A percentile compares a stretch with the other conserved stretches of the same genome.
phyloP scores from a whole-genome alignment of 2,888 invertebrate species.

The Drosophila austrosaltans region DNA sequence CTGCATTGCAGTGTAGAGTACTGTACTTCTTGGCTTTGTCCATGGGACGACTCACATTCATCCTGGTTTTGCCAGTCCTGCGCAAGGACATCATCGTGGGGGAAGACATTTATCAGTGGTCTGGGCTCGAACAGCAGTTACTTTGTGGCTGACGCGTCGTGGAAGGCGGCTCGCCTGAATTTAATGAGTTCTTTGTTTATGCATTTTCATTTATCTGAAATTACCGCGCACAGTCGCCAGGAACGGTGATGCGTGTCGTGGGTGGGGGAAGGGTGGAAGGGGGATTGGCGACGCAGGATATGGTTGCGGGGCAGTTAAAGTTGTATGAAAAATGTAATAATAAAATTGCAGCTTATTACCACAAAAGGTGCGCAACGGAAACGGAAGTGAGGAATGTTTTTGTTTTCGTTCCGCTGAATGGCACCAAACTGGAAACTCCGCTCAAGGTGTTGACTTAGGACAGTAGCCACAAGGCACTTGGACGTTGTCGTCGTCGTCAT shows the following conservation, averaged over 20 bases:
- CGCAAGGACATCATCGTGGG: slow-evolving; percentile 7
- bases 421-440: slow-evolving; percentile 1
- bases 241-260: slow-evolving; percentile 1
- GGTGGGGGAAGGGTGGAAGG: not conserved
- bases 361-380: slow-evolving; percentile 39
- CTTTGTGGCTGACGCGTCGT: slow-evolving; percentile 13
- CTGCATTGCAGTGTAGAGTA: not conserved
- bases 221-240: slow-evolving; percentile 54
- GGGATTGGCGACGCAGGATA: not conserved
- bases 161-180: slow-evolving; percentile 30
- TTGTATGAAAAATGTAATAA: slow-evolving; percentile 48
- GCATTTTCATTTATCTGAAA: slow-evolving; percentile 66
- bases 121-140: not conserved
- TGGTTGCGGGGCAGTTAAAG: slow-evolving; percentile 19
- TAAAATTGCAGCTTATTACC: slow-evolving; percentile 71
- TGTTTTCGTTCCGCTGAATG: slow-evolving; percentile 21
- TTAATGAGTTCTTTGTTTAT: slow-evolving; percentile 67
- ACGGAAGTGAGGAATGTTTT: slow-evolving; percentile 43
- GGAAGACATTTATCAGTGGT: slow-evolving; percentile 19
- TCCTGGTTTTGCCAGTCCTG: slow-evolving; percentile 1
- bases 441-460: slow-evolving; percentile 65
- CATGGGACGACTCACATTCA: not conserved
- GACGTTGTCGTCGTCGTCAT: not conserved
- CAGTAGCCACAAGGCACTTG: slow-evolving; percentile 18
- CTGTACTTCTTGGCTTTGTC: not conserved